Percentiles rank a stretch among this genome's conserved stretches.
These are phyloP conservation scores for Tetragonula clypearis DNA, from an alignment of 1,140 invertebrate genomes.

Conservation along the genomic window DNA sequence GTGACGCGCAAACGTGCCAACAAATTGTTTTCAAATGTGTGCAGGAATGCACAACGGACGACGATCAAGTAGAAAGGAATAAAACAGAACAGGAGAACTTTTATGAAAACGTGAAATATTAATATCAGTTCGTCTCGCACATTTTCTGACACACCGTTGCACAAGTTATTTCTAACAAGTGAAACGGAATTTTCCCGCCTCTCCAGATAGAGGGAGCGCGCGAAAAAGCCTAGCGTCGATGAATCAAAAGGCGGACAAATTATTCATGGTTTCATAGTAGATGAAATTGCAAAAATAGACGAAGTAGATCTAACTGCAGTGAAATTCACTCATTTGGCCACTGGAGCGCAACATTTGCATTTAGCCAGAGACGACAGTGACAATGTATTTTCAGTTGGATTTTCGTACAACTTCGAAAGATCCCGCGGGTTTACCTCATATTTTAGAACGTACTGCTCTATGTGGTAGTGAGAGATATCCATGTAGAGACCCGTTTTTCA, in stretches of 20 bases:
- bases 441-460: slow-evolving; percentile 94
- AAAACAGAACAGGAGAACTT: too few species aligned
- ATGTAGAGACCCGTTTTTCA: slow-evolving; percentile 96
- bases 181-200: too few species aligned
- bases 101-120: too few species aligned
- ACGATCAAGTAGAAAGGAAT: too few species aligned
- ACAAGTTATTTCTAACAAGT: too few species aligned
- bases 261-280: slow-evolving; percentile 86
- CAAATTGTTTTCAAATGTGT: slow-evolving; percentile 22
- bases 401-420: slow-evolving; percentile 94
- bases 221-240: too few species aligned
- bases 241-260: slow-evolving; percentile 81
- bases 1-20: neutral
- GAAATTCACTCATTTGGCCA: slow-evolving; percentile 89
- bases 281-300: slow-evolving; percentile 84
- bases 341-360: slow-evolving; percentile 94
- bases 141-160: too few species aligned
- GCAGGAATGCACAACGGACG: neutral
- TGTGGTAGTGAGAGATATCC: slow-evolving; percentile 95
- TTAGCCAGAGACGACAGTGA: slow-evolving; percentile 93
- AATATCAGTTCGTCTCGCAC: too few species aligned
- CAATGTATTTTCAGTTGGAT: slow-evolving; percentile 95
- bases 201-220: too few species aligned
- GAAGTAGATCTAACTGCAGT: slow-evolving; percentile 91
- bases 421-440: slow-evolving; percentile 95